Conservation (phyloP, 2,113 vertebrate species). For the Thalassoma bifasciatum region DNA sequence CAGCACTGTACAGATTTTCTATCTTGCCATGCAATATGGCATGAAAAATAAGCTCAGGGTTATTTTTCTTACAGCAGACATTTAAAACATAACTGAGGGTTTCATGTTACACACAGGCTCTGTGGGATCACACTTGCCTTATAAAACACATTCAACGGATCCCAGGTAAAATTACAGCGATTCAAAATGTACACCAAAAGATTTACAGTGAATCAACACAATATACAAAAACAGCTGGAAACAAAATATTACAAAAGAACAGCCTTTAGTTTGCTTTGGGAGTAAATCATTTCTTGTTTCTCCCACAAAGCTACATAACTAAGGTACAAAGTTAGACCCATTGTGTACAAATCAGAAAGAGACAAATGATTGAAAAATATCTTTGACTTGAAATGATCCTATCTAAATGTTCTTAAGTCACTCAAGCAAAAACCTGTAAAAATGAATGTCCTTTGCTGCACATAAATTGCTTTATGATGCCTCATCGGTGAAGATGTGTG, state of each 20-base stretch:
- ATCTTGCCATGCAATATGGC: constrained; percentile 26
- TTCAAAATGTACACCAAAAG: constrained; percentile 49
- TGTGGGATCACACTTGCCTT: constrained; percentile 43
- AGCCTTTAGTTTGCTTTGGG: background rate
- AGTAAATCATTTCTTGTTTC: background rate
- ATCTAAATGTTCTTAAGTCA: background rate
- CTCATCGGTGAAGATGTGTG: constrained; percentile 1
- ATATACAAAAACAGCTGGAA: background rate
- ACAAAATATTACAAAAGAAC: background rate
- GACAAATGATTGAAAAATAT: background rate
- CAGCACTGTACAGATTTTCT: constrained; percentile 36
- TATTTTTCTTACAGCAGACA: constrained; percentile 30
- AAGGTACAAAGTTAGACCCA: constrained; percentile 22
- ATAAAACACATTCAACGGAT: constrained; percentile 76
- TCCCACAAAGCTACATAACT: background rate
- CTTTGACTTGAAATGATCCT: background rate
- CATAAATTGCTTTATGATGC: background rate
- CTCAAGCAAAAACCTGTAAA: background rate
- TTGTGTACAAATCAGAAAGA: background rate
- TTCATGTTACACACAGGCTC: constrained; percentile 37
- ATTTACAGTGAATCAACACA: constrained; percentile 15
- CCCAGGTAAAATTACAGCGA: constrained; percentile 43
- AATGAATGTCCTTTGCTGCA: background rate
- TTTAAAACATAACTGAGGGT: constrained; percentile 5
- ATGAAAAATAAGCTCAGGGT: constrained; percentile 1